phyloP scores from a whole-genome alignment of 1,140 invertebrate genomes.

The Ylistrum balloti region DNA sequence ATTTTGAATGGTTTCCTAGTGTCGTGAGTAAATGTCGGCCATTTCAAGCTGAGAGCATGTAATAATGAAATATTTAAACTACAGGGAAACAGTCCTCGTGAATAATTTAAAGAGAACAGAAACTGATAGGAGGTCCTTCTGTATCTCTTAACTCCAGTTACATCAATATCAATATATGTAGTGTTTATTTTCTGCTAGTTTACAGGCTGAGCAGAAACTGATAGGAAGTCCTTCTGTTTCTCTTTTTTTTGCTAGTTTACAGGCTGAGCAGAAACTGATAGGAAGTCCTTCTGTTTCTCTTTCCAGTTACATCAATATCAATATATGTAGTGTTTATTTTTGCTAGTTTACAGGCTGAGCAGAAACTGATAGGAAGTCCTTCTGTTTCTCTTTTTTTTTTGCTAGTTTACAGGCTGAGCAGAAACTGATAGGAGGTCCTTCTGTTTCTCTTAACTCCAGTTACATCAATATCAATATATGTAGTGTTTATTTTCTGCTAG shows the following conservation, averaged over 20 bases:
- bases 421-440: not conserved
- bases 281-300: no score
- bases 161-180: no score
- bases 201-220: not conserved
- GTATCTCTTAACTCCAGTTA: no score
- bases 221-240: no score
- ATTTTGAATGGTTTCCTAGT: not conserved
- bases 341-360: no score
- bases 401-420: no score
- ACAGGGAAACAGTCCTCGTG: not conserved
- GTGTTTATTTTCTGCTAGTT: no score
- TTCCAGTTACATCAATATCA: no score
- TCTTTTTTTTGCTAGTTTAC: no score
- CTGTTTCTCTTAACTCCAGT: not conserved
- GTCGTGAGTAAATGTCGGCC: not conserved
- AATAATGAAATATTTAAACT: constrained; percentile 24
- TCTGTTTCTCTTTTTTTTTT: no score
- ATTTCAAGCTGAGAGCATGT: not conserved
- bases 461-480: not conserved
- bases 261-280: not conserved
- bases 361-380: not conserved
- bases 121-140: not conserved
- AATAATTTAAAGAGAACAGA: not conserved
- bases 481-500: no score
- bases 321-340: no score